These are phyloP conservation scores for Euura lappo DNA, from an alignment of 1,140 invertebrate species.

Conservation along the genomic window DNA sequence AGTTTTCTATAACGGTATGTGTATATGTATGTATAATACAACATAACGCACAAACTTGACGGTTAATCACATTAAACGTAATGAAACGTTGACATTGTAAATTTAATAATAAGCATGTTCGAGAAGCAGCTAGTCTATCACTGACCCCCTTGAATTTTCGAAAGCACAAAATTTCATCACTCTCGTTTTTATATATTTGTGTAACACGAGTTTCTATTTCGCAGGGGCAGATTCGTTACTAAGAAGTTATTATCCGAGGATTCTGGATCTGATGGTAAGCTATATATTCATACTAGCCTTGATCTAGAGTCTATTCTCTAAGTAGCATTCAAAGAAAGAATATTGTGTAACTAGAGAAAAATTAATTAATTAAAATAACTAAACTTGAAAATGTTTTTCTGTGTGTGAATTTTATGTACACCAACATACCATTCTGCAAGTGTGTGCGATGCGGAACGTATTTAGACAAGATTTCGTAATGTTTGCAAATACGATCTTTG, in stretches of 20 bases:
- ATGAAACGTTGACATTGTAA: slow-evolving; percentile 1
- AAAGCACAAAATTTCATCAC: background rate
- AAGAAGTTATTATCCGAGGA: background rate
- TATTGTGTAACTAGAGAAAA: slow-evolving; percentile 33
- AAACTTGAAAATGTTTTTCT: slow-evolving; percentile 53
- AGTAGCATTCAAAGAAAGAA: slow-evolving; percentile 55
- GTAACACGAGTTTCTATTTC: background rate
- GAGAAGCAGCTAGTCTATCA: background rate
- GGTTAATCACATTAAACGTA: slow-evolving; percentile 43
- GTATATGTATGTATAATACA: too few species aligned
- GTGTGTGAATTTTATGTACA: slow-evolving; percentile 61
- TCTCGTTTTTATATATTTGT: too few species aligned
- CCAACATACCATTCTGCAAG: slow-evolving; percentile 64
- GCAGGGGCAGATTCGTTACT: background rate
- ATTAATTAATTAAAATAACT: slow-evolving; percentile 38
- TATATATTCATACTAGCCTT: slow-evolving; percentile 6
- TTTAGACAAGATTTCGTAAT: slow-evolving; percentile 37
- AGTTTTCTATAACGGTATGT: slow-evolving; percentile 32
- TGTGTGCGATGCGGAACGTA: slow-evolving; percentile 51
- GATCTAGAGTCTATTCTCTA: slow-evolving; percentile 38
- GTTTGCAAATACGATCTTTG: background rate
- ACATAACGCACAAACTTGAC: background rate
- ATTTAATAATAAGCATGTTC: background rate
- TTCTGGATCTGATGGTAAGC: background rate
- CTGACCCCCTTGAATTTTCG: background rate